Base-by-base conservation (phyloP, 1,140 invertebrate genomes). In the Hermatobates lingyangjiaoensis region DNA sequence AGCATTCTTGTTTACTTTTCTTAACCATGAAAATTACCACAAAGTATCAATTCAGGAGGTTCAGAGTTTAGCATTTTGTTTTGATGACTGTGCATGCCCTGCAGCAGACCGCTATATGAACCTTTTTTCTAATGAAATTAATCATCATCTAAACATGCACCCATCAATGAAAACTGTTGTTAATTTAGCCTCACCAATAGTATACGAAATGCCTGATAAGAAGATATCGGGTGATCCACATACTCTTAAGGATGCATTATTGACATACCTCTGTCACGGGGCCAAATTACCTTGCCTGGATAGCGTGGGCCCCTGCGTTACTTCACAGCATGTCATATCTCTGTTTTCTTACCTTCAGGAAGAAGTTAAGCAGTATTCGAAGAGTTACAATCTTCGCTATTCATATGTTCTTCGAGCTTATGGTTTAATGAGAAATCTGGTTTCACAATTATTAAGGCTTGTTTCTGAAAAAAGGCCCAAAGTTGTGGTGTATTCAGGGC, bases 401-500 rank as follows among this genome's bases (percentile, higher is more conserved):
- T 71, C 76, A 7, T 80, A 80, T 4, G 61, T 86, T n/a, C 60
- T 88, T 10, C 69, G 76, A 42, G 76, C 82, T 0, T 88, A 87
- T 57, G 84, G 84, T 34, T 67, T 87, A 55, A 71, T 87, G 21
- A 71, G 80, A 15, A 80, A 81, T 57, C 78, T 88, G 38, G 81
- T 87, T 1, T 75, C 77, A 42, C 79, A 83, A 56, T 80, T 87
- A 73, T 70, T 87, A 1, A 71, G 75, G 55, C 82, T 83, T 65
- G 79, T 83, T 49, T 85, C 80, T 0, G 80, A 81, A 50, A 76
- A 72, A 54, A 80, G 79, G 57, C 83, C 83, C 0, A 82, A 81
- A 60, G 74, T 93, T 51, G 78, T 89, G 5, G 56, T 93, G 0
- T 95, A 90, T 63, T 92, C 88, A 0, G 89, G 87, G 0, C 91